Evolutionary conservation across 92 coral and sea anemone species (phyloP).

Genomic region (Bergia puertoricense): DNA sequence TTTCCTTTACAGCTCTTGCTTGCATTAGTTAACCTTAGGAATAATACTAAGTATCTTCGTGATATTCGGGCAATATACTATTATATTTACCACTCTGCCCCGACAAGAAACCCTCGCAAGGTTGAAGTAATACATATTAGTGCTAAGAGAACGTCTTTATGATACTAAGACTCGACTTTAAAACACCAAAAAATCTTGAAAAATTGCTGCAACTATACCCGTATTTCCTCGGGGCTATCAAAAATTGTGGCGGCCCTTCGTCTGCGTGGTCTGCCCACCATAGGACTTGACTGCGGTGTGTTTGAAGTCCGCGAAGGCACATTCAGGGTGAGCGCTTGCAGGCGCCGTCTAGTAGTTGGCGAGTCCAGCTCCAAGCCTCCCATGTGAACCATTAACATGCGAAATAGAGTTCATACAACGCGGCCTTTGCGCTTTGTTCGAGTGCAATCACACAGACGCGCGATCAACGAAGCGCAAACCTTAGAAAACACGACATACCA

Average conservation of each 20-base stretch:
- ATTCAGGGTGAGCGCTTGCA: conserved; percentile 28
- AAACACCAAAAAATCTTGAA: conserved; percentile 1
- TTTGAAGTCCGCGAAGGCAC: conserved; percentile 19
- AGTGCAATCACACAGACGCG: conserved; percentile 11
- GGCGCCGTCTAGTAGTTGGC: conserved; percentile 39
- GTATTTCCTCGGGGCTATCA: conserved; percentile 48
- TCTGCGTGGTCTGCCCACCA: conserved; percentile 43
- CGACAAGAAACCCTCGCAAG: conserved; percentile 23
- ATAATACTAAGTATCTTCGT: conserved; percentile 27
- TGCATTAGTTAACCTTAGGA: conserved; percentile 27
- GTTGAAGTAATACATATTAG: background rate
- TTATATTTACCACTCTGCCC: background rate
- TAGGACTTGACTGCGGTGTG: conserved; percentile 40
- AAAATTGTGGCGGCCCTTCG: conserved; percentile 43
- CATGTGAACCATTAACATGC: conserved; percentile 42
- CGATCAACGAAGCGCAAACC: conserved; percentile 33
- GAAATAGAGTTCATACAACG: conserved; percentile 20
- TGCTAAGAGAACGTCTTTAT: background rate
- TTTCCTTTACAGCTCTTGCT: conserved; percentile 25
- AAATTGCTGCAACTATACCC: conserved; percentile 34
- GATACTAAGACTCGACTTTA: background rate
- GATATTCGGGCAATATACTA: conserved; percentile 14
- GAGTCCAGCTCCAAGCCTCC: conserved; percentile 43
- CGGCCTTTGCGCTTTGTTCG: conserved; percentile 18
- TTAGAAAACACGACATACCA: conserved; percentile 5